Evolutionary conservation across 2,113 vertebrate species (phyloP), one percentile per base, ranked within the genome.

Genomic region (Pristiophorus japonicus): DNA sequence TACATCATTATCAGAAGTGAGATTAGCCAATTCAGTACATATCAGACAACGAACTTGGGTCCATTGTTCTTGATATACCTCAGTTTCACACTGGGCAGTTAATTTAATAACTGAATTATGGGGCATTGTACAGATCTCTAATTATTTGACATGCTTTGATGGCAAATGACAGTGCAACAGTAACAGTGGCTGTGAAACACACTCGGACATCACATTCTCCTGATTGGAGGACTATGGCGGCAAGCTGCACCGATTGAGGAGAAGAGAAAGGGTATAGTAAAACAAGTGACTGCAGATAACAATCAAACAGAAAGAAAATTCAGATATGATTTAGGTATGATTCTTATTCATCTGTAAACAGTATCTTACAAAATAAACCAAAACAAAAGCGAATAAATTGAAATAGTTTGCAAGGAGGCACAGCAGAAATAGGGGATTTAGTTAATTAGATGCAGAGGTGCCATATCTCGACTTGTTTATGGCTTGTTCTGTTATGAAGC

Each of bases 361-460:
- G 70, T n/a, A 93, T 42, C 3, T 42, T 67, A 38, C 10, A 66
- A 93, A 66, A 34, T 55, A 91, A 62, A 91, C 18, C 42, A 30
- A 47, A 94, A 70, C 66, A 34, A 70, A 70, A 73, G 45, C 1
- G 45, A 94, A 94, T 94, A 94, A 70, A 94, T 94, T 47, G 45
- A 70, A 47, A 67, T 18, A 94, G 11, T 11, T 5, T 70, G 27
- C 65, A 92, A 47, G 63, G 92, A 70, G 38, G 24, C 38, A 27
- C 8, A 47, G 63, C 14, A 51, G 42, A 47, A 7, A 47, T 65
- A 70, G 22, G 14, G 65, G 66, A 94, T 70, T 67, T 70, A 66
- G 42, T 73, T 94, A 94, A 94, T 94, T 94, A 94, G 45, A 70
- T 94, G 65, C 66, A 30, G 42, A 94, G 93, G 65, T 73, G 93